phyloP scores from a whole-genome alignment of 2,888 invertebrate species.

The Coremacera marginata region DNA sequence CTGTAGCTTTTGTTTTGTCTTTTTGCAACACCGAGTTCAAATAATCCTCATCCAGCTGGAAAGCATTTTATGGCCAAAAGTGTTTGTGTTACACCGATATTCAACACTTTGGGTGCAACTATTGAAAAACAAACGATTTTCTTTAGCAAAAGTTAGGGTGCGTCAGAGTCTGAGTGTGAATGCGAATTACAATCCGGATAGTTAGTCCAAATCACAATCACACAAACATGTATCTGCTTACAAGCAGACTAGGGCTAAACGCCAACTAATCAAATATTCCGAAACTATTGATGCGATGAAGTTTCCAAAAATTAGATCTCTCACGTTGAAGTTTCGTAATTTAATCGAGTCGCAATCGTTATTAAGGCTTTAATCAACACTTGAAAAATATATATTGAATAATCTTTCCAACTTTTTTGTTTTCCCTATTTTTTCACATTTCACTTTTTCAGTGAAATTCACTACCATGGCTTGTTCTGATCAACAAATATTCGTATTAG shows the following conservation, averaged over 20 bases:
- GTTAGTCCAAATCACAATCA: conserved; percentile 17
- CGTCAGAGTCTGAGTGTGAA: not conserved
- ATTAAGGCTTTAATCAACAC: not conserved
- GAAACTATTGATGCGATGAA: not conserved
- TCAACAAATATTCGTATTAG: not conserved
- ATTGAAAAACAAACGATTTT: not conserved
- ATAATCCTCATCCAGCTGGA: not conserved
- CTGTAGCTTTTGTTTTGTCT: conserved; percentile 19
- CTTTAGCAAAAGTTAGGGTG: not conserved
- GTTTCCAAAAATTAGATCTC: not conserved
- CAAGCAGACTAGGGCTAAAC: not conserved
- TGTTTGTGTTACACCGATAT: not conserved
- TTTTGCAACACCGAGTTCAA: not conserved
- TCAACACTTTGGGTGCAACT: not conserved
- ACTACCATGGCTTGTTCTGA: not conserved
- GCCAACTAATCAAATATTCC: not conserved
- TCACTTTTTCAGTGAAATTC: conserved; percentile 20
- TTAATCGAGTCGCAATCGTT: not conserved
- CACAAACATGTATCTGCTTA: conserved; percentile 8
- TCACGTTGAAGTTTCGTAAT: not conserved
- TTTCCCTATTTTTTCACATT: conserved; percentile 17
- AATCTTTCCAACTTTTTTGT: conserved; percentile 4
- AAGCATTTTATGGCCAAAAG: not conserved
- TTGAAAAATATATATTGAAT: not conserved
- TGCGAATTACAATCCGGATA: conserved; percentile 3